Percentiles rank a stretch among this genome's conserved stretches.
phyloP scores from a whole-genome alignment of 2,888 invertebrate species.

The Reticulitermes lucifugus region DNA sequence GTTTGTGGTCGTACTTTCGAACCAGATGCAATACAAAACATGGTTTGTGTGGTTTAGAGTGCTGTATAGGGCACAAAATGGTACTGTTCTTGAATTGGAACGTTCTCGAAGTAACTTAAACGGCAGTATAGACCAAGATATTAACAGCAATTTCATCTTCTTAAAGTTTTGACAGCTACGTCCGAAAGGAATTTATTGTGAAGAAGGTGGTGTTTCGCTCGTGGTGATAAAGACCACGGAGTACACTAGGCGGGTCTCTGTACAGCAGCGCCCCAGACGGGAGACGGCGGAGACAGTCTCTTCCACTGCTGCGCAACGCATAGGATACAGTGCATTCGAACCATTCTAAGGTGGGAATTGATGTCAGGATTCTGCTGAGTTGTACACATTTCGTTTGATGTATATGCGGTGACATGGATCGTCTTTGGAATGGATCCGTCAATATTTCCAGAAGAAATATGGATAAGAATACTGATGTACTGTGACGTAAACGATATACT shows the following conservation, averaged over 20 bases:
- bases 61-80: background rate
- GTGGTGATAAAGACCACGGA: too few species aligned
- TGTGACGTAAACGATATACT: too few species aligned
- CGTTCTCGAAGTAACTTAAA: background rate
- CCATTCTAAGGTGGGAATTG: too few species aligned
- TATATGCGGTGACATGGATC: background rate
- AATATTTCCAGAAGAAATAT: constrained; percentile 63
- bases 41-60: background rate
- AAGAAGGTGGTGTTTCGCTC: too few species aligned
- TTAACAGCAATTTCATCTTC: background rate
- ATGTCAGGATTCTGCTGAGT: background rate
- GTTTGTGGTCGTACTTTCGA: background rate
- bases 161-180: background rate
- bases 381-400: background rate
- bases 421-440: constrained; percentile 60
- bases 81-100: background rate
- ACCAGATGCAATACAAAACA: background rate
- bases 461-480: constrained; percentile 62
- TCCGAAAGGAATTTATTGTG: too few species aligned
- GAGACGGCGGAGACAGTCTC: too few species aligned
- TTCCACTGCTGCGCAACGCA: too few species aligned
- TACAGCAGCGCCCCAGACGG: too few species aligned
- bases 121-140: background rate
- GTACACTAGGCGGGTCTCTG: too few species aligned
- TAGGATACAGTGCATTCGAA: too few species aligned